These are phyloP conservation scores for Syndactyla subalaris DNA, from an alignment of 2,797 vertebrate species.

Conservation along the genomic window DNA sequence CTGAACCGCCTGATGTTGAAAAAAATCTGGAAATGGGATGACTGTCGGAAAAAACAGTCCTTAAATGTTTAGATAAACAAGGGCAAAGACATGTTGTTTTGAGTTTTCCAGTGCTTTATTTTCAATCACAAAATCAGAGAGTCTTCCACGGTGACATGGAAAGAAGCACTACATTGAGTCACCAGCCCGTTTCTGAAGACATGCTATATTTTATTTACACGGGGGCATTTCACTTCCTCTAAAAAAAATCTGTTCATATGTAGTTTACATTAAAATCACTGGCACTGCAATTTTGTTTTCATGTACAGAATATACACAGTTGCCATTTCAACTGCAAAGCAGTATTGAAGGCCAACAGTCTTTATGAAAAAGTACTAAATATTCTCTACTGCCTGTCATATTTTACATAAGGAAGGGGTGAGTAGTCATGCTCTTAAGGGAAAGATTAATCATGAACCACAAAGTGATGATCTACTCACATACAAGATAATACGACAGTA, in stretches of 20 bases:
- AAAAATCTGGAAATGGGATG: neutral
- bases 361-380: neutral
- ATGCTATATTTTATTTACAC: neutral
- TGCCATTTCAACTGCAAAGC: neutral
- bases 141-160: neutral
- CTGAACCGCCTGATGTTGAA: neutral
- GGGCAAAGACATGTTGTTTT: neutral
- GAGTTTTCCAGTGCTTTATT: neutral
- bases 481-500: neutral
- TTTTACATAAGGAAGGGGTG: neutral
- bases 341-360: neutral
- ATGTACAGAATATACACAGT: neutral
- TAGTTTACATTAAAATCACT: neutral
- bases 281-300: neutral
- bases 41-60: neutral
- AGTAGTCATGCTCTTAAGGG: neutral
- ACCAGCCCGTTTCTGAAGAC: neutral
- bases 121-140: neutral
- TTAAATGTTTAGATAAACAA: neutral
- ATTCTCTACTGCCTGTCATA: neutral
- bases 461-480: neutral
- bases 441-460: neutral
- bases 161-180: neutral
- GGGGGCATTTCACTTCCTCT: neutral
- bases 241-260: neutral